These are phyloP conservation scores for Apostichopus leukothele DNA, from an alignment of 53 echinoderm and acorn worm genomes.

Conservation along the genomic window DNA sequence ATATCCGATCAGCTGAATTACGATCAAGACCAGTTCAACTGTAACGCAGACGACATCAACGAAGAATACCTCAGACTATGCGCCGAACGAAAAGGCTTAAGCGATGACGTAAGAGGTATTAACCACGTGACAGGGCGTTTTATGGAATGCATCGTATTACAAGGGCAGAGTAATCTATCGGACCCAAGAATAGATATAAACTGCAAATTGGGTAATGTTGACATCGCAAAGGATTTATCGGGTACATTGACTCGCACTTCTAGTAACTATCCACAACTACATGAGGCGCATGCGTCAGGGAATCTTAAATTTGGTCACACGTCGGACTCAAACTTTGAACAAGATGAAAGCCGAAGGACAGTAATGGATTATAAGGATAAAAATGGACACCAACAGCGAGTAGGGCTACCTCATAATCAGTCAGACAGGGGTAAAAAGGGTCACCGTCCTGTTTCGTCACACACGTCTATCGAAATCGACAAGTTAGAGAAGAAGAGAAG, in stretches of 20 bases:
- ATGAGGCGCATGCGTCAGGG: neutral
- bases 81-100: neutral
- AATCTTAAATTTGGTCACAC: neutral
- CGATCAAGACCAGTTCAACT: neutral
- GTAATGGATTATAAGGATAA: neutral
- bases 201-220: neutral
- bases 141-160: conserved; percentile 14
- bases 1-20: neutral
- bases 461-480: neutral
- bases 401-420: too few species aligned
- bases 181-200: neutral
- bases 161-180: neutral
- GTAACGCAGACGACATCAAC: neutral
- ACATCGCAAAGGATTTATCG: neutral
- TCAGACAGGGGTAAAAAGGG: neutral
- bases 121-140: conserved; percentile 17
- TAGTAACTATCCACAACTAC: neutral
- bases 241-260: too few species aligned
- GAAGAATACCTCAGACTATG: too few species aligned
- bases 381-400: neutral
- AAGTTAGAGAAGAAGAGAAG: too few species aligned
- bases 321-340: neutral
- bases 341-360: neutral
- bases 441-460: neutral
- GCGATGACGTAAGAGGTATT: conserved; percentile 29